A percentile compares a stretch with the other conserved stretches of the same genome.
These are phyloP conservation scores for Eristalis pertinax DNA, from an alignment of 2,888 invertebrate genomes.

Conservation along the genomic window DNA sequence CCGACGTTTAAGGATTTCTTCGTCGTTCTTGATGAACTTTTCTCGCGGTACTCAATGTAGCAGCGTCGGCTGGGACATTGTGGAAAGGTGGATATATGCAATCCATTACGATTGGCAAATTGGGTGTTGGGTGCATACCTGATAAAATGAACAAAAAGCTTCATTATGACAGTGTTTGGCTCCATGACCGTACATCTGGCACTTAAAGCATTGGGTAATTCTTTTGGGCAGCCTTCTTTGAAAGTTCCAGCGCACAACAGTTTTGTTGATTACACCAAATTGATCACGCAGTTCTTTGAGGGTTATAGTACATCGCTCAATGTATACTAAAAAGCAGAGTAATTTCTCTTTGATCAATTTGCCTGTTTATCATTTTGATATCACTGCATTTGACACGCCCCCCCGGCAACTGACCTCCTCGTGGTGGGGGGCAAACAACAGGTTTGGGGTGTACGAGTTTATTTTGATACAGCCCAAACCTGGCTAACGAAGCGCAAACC, in stretches of 20 bases:
- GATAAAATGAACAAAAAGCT: slow-evolving; percentile 28
- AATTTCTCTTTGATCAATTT: not conserved
- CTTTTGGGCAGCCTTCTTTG: slow-evolving; percentile 24
- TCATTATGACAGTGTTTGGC: slow-evolving; percentile 34
- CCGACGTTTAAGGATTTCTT: not conserved
- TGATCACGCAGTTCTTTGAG: slow-evolving; percentile 12
- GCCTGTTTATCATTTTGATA: too few species aligned
- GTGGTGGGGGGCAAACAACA: too few species aligned
- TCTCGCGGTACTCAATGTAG: slow-evolving; percentile 20
- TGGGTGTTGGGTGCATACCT: slow-evolving; percentile 10
- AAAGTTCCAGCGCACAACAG: slow-evolving; percentile 36
- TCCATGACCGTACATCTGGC: slow-evolving; percentile 37
- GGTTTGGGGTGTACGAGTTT: too few species aligned
- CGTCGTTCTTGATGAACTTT: not conserved
- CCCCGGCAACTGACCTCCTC: too few species aligned
- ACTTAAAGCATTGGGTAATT: slow-evolving; percentile 25
- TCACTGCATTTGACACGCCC: slow-evolving; percentile 15
- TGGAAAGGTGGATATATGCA: slow-evolving; percentile 28
- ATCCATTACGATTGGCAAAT: slow-evolving; percentile 26
- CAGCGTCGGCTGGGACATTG: slow-evolving; percentile 24
- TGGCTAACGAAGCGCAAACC: too few species aligned
- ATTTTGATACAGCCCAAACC: too few species aligned
- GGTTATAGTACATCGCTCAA: slow-evolving; percentile 23
- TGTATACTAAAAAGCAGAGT: slow-evolving; percentile 28
- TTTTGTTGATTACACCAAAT: slow-evolving; percentile 2